phyloP scores from a whole-genome alignment of 1,140 invertebrate species.

The Muscidifurax raptorellus region DNA sequence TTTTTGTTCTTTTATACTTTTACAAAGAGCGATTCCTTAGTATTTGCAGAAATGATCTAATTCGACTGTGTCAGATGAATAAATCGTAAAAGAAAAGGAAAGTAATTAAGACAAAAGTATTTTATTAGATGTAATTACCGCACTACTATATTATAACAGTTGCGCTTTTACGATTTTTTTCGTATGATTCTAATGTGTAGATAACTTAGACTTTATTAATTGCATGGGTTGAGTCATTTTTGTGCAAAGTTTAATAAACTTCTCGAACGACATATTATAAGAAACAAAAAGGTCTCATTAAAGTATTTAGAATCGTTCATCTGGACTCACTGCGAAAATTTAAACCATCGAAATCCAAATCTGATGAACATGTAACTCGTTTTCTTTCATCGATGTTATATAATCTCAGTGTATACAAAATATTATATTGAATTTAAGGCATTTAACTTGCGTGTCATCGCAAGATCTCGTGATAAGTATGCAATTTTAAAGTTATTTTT shows the following conservation, averaged over 20 bases:
- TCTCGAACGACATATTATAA: conserved; percentile 1
- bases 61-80: background rate
- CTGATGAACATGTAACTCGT: conserved; percentile 14
- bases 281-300: conserved; percentile 20
- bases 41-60: background rate
- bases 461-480: conserved; percentile 38
- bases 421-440: conserved; percentile 27
- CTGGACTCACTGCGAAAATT: background rate
- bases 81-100: conserved; percentile 5
- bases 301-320: conserved; percentile 11
- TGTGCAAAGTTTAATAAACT: conserved; percentile 4
- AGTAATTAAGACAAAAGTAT: conserved; percentile 12
- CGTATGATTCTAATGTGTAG: background rate
- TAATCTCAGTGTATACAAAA: conserved; percentile 32
- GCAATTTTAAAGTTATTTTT: conserved; percentile 45
- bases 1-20: conserved; percentile 30
- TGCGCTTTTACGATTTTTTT: background rate
- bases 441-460: conserved; percentile 24
- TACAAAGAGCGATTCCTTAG: background rate
- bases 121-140: conserved; percentile 17
- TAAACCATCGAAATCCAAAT: background rate
- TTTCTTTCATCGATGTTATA: conserved; percentile 12
- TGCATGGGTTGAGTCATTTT: background rate
- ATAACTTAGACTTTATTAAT: background rate
- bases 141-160: background rate